Percentiles rank a stretch among this genome's conserved stretches.
Conservation (phyloP, 2,888 invertebrate genomes). For the Nowickia ferox region DNA sequence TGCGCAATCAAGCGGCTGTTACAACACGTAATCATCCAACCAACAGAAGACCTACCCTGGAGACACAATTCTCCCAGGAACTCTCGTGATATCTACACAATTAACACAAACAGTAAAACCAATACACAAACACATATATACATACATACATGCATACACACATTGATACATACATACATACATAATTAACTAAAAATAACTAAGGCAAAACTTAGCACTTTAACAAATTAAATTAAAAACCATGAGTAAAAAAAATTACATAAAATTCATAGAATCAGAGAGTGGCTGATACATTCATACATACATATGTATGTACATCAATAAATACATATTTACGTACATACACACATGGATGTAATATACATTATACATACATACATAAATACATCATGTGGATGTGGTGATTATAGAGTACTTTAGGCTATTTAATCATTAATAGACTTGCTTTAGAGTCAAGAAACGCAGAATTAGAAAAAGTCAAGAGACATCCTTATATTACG, state of each 20-base stretch:
- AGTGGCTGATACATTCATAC: slow-evolving; percentile 38
- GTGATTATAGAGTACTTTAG: slow-evolving; percentile 13
- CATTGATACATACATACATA: slow-evolving; percentile 1
- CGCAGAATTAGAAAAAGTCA: not conserved
- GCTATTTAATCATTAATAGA: slow-evolving; percentile 20
- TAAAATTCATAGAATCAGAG: slow-evolving; percentile 47
- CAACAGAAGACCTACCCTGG: slow-evolving; percentile 83
- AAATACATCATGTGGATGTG: not conserved
- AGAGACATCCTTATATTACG: slow-evolving; percentile 51
- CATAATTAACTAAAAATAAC: slow-evolving; percentile 44
- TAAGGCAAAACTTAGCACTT: slow-evolving; percentile 53
- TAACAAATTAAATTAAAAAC: slow-evolving; percentile 68
- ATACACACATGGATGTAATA: too few relatives aligned
- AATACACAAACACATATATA: slow-evolving; percentile 58
- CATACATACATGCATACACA: slow-evolving; percentile 22
- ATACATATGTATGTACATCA: too few relatives aligned
- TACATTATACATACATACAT: too few relatives aligned
- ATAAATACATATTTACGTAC: too few relatives aligned
- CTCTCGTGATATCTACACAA: slow-evolving; percentile 84
- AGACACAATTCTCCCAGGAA: slow-evolving; percentile 84
- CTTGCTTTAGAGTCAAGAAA: slow-evolving; percentile 24
- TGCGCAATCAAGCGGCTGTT: slow-evolving; percentile 80
- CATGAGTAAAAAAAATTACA: slow-evolving; percentile 12
- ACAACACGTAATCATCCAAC: slow-evolving; percentile 74
- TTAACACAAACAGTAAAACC: slow-evolving; percentile 76